phyloP scores from a whole-genome alignment of 2,888 invertebrate genomes.

The Hecatera dysodea region DNA sequence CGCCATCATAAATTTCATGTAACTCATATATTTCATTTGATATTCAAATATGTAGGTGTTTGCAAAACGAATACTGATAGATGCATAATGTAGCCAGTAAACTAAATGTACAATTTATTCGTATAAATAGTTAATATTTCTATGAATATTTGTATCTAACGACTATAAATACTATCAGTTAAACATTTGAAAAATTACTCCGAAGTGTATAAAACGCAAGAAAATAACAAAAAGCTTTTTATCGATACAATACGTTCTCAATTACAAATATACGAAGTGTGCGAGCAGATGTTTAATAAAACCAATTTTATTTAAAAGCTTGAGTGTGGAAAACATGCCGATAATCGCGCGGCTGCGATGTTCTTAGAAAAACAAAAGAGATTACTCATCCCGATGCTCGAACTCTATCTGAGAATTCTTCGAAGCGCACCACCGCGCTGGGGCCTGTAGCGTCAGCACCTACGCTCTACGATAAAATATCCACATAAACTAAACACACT shows the following conservation, averaged over 20 bases:
- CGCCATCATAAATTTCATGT: slow-evolving; percentile 63
- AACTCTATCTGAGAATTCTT: slow-evolving; percentile 89
- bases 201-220: slow-evolving; percentile 32
- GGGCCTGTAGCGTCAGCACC: slow-evolving; percentile 81
- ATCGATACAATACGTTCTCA: slow-evolving; percentile 54
- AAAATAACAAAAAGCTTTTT: slow-evolving; percentile 55
- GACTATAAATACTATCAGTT: slow-evolving; percentile 13
- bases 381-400: slow-evolving; percentile 89
- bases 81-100: slow-evolving; percentile 50
- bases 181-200: slow-evolving; percentile 31
- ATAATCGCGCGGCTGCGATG: slow-evolving; percentile 82
- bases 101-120: slow-evolving; percentile 39
- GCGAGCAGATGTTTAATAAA: slow-evolving; percentile 66
- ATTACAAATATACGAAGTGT: slow-evolving; percentile 54
- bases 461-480: slow-evolving; percentile 49
- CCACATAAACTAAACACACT: slow-evolving; percentile 38
- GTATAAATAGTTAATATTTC: neutral
- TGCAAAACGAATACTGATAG: slow-evolving; percentile 61
- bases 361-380: slow-evolving; percentile 90
- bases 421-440: slow-evolving; percentile 81
- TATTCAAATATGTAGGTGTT: slow-evolving; percentile 65
- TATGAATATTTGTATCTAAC: slow-evolving; percentile 38
- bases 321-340: slow-evolving; percentile 79
- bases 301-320: slow-evolving; percentile 72
- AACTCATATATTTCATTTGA: slow-evolving; percentile 65